Percentiles rank a stretch among this genome's conserved stretches.
Conservation (phyloP, 2,797 vertebrate species). For the Falco naumanni region DNA sequence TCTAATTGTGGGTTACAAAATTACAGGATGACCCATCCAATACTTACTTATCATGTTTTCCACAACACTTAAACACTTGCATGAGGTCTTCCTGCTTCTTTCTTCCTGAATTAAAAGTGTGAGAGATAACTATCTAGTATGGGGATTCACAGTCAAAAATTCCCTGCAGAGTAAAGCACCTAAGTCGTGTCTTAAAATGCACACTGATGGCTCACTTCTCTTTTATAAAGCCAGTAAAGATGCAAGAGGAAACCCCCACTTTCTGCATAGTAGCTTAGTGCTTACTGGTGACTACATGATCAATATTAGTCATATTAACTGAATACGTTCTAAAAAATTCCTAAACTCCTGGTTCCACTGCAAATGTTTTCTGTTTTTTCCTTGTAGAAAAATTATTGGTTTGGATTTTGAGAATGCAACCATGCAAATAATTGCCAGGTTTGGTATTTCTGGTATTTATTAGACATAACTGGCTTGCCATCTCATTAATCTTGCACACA, state of each 20-base stretch:
- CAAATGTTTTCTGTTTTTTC: background rate
- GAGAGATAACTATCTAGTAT: background rate
- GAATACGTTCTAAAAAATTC: background rate
- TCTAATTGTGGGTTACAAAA: background rate
- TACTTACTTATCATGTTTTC: background rate
- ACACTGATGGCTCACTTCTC: background rate
- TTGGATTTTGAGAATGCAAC: background rate
- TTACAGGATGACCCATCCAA: background rate
- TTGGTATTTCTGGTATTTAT: background rate
- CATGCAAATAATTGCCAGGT: background rate
- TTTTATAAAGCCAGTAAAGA: background rate
- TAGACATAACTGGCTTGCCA: background rate
- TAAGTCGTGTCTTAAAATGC: background rate
- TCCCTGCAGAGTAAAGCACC: background rate
- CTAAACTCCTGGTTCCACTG: background rate
- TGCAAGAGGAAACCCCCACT: background rate
- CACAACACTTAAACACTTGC: background rate
- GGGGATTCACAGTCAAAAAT: background rate
- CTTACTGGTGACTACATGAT: background rate
- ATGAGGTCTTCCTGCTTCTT: background rate
- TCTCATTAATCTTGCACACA: background rate
- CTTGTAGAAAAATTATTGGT: background rate
- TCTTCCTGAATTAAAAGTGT: background rate
- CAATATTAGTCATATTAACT: background rate
- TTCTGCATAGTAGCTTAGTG: background rate